Evolutionary conservation across 2,113 vertebrate genomes (phyloP).

Genomic region (Poeciliopsis retropinna): DNA sequence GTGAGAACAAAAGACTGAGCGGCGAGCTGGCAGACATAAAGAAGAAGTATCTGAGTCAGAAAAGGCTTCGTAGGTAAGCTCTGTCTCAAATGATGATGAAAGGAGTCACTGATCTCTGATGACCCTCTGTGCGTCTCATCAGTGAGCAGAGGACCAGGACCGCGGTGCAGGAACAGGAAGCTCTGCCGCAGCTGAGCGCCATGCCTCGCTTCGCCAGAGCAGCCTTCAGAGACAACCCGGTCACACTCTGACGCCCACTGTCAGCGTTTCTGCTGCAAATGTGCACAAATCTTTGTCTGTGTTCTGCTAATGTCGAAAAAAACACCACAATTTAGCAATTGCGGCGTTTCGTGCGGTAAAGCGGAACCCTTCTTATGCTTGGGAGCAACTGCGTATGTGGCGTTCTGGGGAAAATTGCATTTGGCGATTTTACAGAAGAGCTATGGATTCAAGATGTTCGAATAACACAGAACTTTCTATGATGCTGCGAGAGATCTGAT

Average conservation of each 20-base stretch:
- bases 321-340: no score
- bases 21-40: conserved; percentile 60
- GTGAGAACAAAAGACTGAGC: conserved; percentile 61
- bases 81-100: not conserved
- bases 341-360: no score
- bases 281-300: no score
- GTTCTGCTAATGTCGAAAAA: no score
- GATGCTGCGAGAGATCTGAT: no score
- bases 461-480: no score
- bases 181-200: conserved; percentile 61
- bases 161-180: conserved; percentile 48
- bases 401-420: no score
- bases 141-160: conserved; percentile 53
- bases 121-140: conserved; percentile 28
- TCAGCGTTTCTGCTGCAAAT: no score
- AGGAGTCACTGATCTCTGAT: not conserved
- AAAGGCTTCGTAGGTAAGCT: conserved; percentile 63
- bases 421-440: no score
- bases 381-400: no score
- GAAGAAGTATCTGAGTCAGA: conserved; percentile 70
- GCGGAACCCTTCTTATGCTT: no score
- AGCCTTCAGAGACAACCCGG: conserved; percentile 60
- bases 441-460: no score
- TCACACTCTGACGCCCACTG: conserved; percentile 20
- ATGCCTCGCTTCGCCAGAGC: conserved; percentile 61